Evolutionary conservation across 2,797 vertebrate species (phyloP), one percentile per base, ranked within the genome.

Genomic region (Rhabdophis nuchalis): DNA sequence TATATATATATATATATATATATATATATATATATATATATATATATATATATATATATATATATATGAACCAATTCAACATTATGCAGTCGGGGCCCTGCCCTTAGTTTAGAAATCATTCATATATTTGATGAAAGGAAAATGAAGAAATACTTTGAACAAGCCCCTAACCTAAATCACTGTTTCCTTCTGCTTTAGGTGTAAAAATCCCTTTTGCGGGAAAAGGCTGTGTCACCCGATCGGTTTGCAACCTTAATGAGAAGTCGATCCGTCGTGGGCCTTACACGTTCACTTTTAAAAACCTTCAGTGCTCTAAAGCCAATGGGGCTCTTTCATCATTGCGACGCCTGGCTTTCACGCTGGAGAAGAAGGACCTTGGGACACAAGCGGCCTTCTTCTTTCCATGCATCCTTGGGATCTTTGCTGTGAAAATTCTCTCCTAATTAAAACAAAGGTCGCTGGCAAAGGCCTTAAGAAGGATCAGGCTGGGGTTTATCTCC

Each of bases 261-360:
- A 25, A 46, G 72, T 46, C 20, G 1, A 1, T 82, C 36, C 4
- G 0, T 1, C 8, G 0, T 0, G 41, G 11, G 20, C 0, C 0
- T 32, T 86, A 52, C 57, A 64, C 0, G 0, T 61, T 61, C n/a
- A 61, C 3, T 10, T 53, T 91, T 32, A 20, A 23, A 1, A 1
- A 1, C 0, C 0, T 6, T 36, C 1, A 86, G 8, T 46, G 56
- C 13, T 53, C 9, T 2, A 0, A 1, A 18, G 54, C 54, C 89
- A 90, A 13, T 5, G 10, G 89, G 0, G 25, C 27, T 58, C 29
- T 60, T 20, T 27, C 56, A 60, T 6, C 25, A 0, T 27, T 86
- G 56, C 41, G 29, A 23, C 41, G 13, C 14, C 0, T 82, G 5
- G 23, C 68, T 20, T 57, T 82, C 27, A 82, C 41, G 6, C 41